Evolutionary conservation across 2,113 vertebrate species (phyloP), one percentile per base, ranked within the genome.

Genomic region (Oxyruncus cristatus): DNA sequence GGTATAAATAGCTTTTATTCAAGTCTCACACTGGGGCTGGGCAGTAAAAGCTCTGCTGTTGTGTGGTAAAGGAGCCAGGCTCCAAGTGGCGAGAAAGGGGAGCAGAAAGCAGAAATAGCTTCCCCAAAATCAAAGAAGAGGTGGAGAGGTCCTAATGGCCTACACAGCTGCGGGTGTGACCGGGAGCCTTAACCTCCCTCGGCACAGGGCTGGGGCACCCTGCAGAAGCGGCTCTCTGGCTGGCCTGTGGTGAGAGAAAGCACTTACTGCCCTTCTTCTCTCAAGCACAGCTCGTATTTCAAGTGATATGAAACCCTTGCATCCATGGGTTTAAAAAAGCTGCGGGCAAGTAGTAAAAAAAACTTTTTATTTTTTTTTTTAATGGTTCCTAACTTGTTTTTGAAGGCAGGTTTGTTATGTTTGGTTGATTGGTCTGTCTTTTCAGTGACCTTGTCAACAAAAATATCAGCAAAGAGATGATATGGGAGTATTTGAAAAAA

Each of bases 401-500:
- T 10, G 5, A 58, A 83, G 37, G 26, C 3, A 6, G 26, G 55
- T 88, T 84, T 91, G 50, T 93, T 91, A 28, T 49, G 32, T 75
- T 89, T 81, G 52, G 2, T 93, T 78, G 50, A 14, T 66, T 88
- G 53, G 30, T 85, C 79, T 74, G 82, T 86, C 65, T 84, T 95
- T 59, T 85, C 3, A 1, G 41, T 92, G 83, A 95, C 93, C 83
- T 95, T 94, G 93, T 92, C 92, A 94, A 84, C 65, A 85, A 78
- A 88, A 73, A 65, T 89, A 94, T 73, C 66, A 78, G 68, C 41
- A 70, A 92, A 89, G 77, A 93, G 32, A 56, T 88, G 83, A 93
- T 84, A 88, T 44, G 83, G 85, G 77, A 96, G 87, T 93, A 94
- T 88, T 78, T 72, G 52, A 83, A 87, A 95, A 96, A 95, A 94